These are phyloP conservation scores for Pan troglodytes DNA, from an alignment of 2,113 vertebrate genomes.

Conservation along the genomic window NHGRI_mPanTro3-v2.1_pri NC_072413.2:89488001-89488500, in stretches of 20 bases:
- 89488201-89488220: not conserved
- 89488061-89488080: not conserved
- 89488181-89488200: not conserved
- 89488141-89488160: not conserved
- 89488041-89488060: not conserved
- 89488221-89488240: not conserved
- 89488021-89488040: not conserved
- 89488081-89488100: not conserved
- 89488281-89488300: not conserved
- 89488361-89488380: not conserved
- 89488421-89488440: not conserved
- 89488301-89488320: not conserved
- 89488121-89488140: not conserved
- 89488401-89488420: not conserved
- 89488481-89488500: not conserved
- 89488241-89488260: not conserved
- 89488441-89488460: not conserved
- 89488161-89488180: not conserved
- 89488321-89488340: not conserved
- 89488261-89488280: not conserved
- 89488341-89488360: not conserved
- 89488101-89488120: not conserved
- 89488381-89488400: not conserved
- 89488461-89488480: not conserved
- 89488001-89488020: not conserved